Base-by-base conservation (phyloP, 37 sponge, comb jelly and placozoan genomes). In the Axinella damicornis region DNA sequence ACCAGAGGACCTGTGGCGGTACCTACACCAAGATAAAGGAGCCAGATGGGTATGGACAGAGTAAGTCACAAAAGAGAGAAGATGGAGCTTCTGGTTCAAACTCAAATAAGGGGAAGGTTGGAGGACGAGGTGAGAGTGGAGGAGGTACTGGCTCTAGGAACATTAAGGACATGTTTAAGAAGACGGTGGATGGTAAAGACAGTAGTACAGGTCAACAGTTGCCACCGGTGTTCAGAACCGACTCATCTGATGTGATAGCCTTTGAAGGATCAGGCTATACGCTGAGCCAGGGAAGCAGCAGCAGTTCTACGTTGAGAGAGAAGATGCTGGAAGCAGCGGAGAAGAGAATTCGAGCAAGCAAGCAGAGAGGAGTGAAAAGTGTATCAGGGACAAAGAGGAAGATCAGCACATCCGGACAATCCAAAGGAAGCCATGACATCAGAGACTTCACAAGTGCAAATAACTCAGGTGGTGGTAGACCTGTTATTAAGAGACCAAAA, bases 1-100 rank as follows among this genome's bases (percentile, higher is more conserved):
- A 97, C 61, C 81, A 90, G 69, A 36, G 33, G 2, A 85, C 74
- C 2, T 97, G 98, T 71, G 96, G 98, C 0, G 98, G 98, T 12
- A 77, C 36, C 28, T 97, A 91, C 53, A 57, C 30, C 15, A 97
- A 97, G 70, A 80, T 97, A 1, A 94, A 89, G 40, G 94, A 94
- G 53, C 95, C 95, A 1, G 95, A 91, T 30, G 77, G 65, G 17
- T 94, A 91, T 63, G 53, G 61, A 52, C 73, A 83, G 72, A 94
- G 37, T n/a, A 32, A 28, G 31, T 61, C 46, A 46, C 46, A 9
- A 9, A 46, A 46, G 46, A 46, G 46, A 37, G 33, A 65, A 5
- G 41, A 39, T 0, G 33, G 33, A 73, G 38, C 30, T 40, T 33
- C 28, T 15, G 39, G 16, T 19, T 64, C 24, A 22, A 52, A 22